Base-by-base conservation (phyloP, 2,113 vertebrate genomes). In the Microtus montanus region DNA sequence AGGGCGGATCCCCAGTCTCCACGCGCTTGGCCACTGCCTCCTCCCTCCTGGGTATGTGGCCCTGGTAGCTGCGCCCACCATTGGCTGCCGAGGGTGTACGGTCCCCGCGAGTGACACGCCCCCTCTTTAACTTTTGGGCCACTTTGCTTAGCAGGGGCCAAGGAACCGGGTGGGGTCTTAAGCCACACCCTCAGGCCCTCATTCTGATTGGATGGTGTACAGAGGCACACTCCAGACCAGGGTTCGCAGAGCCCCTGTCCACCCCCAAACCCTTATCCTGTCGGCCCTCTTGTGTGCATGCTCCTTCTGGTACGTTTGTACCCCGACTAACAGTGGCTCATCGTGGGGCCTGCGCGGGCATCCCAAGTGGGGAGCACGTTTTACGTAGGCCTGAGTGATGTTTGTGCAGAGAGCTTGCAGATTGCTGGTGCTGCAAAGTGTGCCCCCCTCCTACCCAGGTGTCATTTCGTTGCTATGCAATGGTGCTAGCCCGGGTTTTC, bases 341-440 rank as follows among this genome's bases (percentile, higher is more conserved):
- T 20, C 0, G 33, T 35, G 70, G 52, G 52, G 33, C 41, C 15
- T 0, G 26, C 14, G 28, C 15, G 2, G 2, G 2, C 1, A 3
- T 3, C 14, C 54, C 0, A 22, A 13, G 54, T 8, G 64, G 49
- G 41, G 38, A 61, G 28, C 22, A 28, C 70, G 63, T 15, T 4
- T 11, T 63, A 33, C n/a, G 0, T 2, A 44, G 1, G 52, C 28
- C 11, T 0, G n/a, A 30, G 13, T 19, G 10, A 64, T 58, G n/a
- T 7, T 8, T 0, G 35, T 38, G 47, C 30, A 2, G 7, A 1
- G 52, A 30, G 64, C 19, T 5, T n/a, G 87, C 61, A 24, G 41
- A 20, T 1, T 0, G 47, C 35, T 14, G 41, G 30, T 2, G 14
- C 61, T 7, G 0, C 4, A 1, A 3, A 26, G 20, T 13, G 35